Evolutionary conservation across 2,113 vertebrate genomes (phyloP).

Genomic region (Maccullochella peelii): DNA sequence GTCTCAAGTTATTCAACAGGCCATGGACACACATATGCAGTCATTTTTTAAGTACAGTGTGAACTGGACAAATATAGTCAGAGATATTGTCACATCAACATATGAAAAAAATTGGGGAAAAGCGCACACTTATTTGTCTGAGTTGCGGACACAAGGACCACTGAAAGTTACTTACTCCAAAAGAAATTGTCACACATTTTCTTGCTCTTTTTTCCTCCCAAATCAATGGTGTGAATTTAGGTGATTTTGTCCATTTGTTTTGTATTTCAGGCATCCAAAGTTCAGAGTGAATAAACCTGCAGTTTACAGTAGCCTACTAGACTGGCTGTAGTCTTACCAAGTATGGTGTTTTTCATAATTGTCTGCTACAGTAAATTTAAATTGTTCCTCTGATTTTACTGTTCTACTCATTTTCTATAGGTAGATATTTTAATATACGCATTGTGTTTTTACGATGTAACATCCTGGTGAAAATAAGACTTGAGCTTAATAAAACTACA

Average conservation of each 20-base stretch:
- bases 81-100: no score
- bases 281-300: no score
- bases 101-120: no score
- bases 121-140: no score
- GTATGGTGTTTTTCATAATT: background rate
- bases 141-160: background rate
- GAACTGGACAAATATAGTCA: no score
- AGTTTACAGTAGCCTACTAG: background rate
- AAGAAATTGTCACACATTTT: background rate
- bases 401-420: background rate
- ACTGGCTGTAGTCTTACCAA: background rate
- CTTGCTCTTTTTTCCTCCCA: no score
- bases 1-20: no score
- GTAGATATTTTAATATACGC: background rate
- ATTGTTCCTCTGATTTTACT: background rate
- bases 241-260: no score
- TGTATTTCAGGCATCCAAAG: no score
- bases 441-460: background rate
- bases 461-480: background rate
- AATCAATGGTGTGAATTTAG: no score
- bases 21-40: no score
- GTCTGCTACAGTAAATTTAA: background rate
- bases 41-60: no score
- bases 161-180: background rate
- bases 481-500: background rate